A percentile compares a stretch with the other conserved stretches of the same genome.
Evolutionary conservation across 2,888 invertebrate genomes (phyloP).

Genomic region (Macaria notata): DNA sequence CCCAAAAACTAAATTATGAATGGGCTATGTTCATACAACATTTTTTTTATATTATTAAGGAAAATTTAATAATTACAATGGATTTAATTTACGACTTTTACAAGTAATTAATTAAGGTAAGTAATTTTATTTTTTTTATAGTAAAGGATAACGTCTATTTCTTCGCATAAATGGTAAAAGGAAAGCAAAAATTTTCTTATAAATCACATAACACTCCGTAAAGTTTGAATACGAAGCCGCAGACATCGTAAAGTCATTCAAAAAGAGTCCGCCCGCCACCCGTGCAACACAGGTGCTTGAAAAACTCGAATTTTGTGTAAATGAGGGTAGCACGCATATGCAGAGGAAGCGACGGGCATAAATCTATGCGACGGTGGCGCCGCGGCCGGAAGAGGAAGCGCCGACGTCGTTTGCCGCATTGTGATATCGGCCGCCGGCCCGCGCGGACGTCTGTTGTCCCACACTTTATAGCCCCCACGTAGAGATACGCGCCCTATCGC

Average conservation of each 20-base stretch:
- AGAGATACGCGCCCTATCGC: slow-evolving; percentile 69
- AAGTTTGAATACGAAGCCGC: slow-evolving; percentile 26
- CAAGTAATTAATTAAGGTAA: too few relatives aligned
- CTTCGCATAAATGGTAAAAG: too few relatives aligned
- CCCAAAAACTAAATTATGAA: too few relatives aligned
- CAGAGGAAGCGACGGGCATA: slow-evolving; percentile 79
- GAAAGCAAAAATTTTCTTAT: too few relatives aligned
- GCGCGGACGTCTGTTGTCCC: slow-evolving; percentile 74
- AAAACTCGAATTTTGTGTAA: slow-evolving; percentile 79
- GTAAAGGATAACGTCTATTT: too few relatives aligned
- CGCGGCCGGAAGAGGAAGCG: slow-evolving; percentile 79
- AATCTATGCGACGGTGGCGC: slow-evolving; percentile 77
- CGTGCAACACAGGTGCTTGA: slow-evolving; percentile 69
- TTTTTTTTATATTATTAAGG: too few relatives aligned
- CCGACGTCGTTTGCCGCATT: slow-evolving; percentile 81
- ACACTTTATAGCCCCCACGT: slow-evolving; percentile 71
- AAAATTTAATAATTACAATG: too few relatives aligned
- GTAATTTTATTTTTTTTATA: too few relatives aligned
- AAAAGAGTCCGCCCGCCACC: slow-evolving; percentile 41
- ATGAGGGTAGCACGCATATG: slow-evolving; percentile 75
- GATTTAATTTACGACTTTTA: too few relatives aligned
- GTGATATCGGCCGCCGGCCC: slow-evolving; percentile 77
- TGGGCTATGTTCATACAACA: too few relatives aligned
- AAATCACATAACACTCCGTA: too few relatives aligned
- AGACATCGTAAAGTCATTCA: slow-evolving; percentile 45